Evolutionary conservation across 2,113 vertebrate genomes (phyloP).

Genomic region (Ovis canadensis): DNA sequence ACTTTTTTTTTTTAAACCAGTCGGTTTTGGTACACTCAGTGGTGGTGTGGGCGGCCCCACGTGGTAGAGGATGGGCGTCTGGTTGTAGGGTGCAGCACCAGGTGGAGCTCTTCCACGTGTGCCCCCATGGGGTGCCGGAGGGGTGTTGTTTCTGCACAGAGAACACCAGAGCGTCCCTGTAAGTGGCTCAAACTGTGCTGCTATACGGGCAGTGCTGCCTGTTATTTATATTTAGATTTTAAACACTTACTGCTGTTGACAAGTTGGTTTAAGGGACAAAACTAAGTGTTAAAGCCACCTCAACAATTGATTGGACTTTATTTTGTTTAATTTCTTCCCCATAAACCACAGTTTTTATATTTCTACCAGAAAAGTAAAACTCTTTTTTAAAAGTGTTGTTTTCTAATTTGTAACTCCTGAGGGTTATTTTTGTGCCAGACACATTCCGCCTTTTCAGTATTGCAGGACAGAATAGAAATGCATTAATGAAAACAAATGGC

Average conservation of each 20-base stretch:
- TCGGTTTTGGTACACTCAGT: constrained; percentile 62
- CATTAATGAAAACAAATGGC: constrained; percentile 74
- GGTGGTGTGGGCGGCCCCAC: constrained; percentile 52
- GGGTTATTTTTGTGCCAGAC: constrained; percentile 79
- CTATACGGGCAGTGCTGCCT: constrained; percentile 62
- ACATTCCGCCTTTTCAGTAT: constrained; percentile 84
- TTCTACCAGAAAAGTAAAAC: constrained; percentile 75
- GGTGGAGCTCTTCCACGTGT: constrained; percentile 60
- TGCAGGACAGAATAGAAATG: constrained; percentile 76
- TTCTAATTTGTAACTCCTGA: constrained; percentile 67
- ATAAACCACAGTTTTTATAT: constrained; percentile 79
- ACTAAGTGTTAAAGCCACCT: constrained; percentile 75
- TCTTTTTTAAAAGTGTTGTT: constrained; percentile 77
- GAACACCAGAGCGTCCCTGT: constrained; percentile 69
- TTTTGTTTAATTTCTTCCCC: constrained; percentile 76
- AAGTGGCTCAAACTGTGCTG: constrained; percentile 71
- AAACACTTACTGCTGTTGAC: constrained; percentile 65
- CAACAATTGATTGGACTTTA: constrained; percentile 69
- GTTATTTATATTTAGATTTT: constrained; percentile 82
- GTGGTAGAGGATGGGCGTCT: constrained; percentile 49
- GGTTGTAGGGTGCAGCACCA: constrained; percentile 64
- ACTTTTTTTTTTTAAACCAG: neutral
- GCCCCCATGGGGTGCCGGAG: constrained; percentile 32
- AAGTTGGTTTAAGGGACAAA: constrained; percentile 74
- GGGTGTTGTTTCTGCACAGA: constrained; percentile 44